Base-by-base conservation (phyloP, 2,113 vertebrate genomes). In the Rhizomys pruinosus region DNA sequence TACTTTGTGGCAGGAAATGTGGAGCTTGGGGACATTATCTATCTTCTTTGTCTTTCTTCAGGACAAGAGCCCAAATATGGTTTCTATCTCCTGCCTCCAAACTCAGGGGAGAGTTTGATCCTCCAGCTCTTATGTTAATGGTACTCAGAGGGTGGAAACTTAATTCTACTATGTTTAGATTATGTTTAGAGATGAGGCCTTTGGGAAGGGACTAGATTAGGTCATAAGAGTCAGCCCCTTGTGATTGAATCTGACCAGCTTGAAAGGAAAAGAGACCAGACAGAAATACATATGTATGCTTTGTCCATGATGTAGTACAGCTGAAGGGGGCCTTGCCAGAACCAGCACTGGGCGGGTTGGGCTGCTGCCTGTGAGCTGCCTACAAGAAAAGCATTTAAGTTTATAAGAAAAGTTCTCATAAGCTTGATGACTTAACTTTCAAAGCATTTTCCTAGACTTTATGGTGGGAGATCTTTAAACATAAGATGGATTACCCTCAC, bases 361-460 rank as follows among this genome's bases (percentile, higher is more conserved):
- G 55, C 68, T 87, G 87, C 55, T 32, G 59, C 74, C 64, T 87
- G 17, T 63, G 66, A 80, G 55, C 39, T 64, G 22, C 37, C 79
- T 52, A 78, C 47, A 29, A 20, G 63, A 37, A 17, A 84, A 39
- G 16, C 8, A 37, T 71, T 72, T 39, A 84, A 47, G 29, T 44
- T 42, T 42, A 78, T 27, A 47, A 86, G 32, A 84, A 74, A n/a
- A 39, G 20, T 42, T 84, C 22, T 86, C 79, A 32, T 89, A 72
- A 29, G 63, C 44, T 90, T 55, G 34, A 20, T 91, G 87, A 73
- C 52, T 93, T 94, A 84, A 37, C 86, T 47, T 93, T 47, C 61
- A 82, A 86, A 91, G 32, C 47, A 84, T 68, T 80, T 52, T 73
- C 27, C n/a, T 32, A 64, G 7, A 66, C 32, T 73, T 66, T 87